Conservation (phyloP, 2,888 invertebrate genomes). For the Psylliodes chrysocephalus region DNA sequence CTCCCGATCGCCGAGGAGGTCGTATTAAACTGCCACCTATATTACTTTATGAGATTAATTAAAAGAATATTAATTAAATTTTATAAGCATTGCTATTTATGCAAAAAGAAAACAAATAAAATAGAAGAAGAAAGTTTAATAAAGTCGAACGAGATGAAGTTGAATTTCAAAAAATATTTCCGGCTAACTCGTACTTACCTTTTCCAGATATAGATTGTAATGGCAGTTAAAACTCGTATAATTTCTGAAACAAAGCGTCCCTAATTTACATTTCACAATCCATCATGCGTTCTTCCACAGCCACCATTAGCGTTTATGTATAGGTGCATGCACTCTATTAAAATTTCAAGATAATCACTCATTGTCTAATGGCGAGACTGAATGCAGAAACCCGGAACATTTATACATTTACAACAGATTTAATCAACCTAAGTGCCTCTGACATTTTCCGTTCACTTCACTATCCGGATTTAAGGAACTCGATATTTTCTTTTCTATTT, state of each 20-base stretch:
- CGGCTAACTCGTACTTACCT: too few relatives aligned
- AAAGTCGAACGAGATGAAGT: too few relatives aligned
- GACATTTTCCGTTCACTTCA: conserved; percentile 33
- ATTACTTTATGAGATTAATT: too few relatives aligned
- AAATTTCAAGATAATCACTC: conserved; percentile 42
- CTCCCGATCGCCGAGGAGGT: too few relatives aligned
- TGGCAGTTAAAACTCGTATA: conserved; percentile 3
- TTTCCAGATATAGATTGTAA: not conserved
- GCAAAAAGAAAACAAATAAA: too few relatives aligned
- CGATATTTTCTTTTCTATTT: conserved; percentile 20
- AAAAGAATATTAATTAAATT: too few relatives aligned
- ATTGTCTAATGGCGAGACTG: conserved; percentile 40
- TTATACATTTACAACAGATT: conserved; percentile 35
- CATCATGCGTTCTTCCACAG: conserved; percentile 21
- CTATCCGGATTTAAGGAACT: not conserved
- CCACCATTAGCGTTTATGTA: conserved; percentile 32
- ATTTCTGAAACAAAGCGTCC: conserved; percentile 6
- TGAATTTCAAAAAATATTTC: too few relatives aligned
- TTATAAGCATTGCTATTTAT: too few relatives aligned
- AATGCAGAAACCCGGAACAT: conserved; percentile 34
- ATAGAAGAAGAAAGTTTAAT: too few relatives aligned
- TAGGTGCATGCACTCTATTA: conserved; percentile 44
- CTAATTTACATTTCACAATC: conserved; percentile 18
- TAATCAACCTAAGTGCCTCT: conserved; percentile 38
- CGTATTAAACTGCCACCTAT: too few relatives aligned